Base-by-base conservation (phyloP, 2,888 invertebrate species). In the Drosophila recens region DNA sequence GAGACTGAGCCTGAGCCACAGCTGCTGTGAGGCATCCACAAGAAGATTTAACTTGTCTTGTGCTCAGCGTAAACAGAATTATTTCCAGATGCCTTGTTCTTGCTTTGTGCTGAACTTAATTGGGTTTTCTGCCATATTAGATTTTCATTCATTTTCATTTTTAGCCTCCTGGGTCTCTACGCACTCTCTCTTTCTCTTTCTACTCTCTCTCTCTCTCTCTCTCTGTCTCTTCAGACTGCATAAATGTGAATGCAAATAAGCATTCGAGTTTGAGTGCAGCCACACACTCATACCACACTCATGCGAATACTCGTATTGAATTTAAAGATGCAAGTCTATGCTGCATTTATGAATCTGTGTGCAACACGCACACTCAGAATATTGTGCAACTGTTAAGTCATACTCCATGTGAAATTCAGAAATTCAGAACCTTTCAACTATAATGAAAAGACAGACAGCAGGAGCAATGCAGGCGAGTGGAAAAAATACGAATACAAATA, bases 51-150 rank as follows among this genome's bases (percentile, higher is more conserved):
- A 71, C 85, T 84, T 84, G 84, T 84, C 84, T 87, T 69, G 79
- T 54, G 72, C 68, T 78, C 62, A 46, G 71, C 72, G 76, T 76
- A 81, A 76, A 84, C 72, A 76, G 82, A 84, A 84, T 84, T 87
- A 84, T 87, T 81, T 76, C 82, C 82, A 72, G 84, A 48, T 83
- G 67, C 78, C 70, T 67, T 75, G 67, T 46, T 69, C 58, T 62
- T 75, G 70, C 83, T 65, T 80, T 88, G 81, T 87, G 84, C 76
- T 53, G 73, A 52, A 81, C 81, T 89, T 84, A 89, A 84, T 84
- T 84, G 84, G 89, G 87, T 84, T 84, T 89, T 78, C 89, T 76
- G 87, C 76, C 77, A 84, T 89, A 84, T 84, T 89, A 87, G 89
- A 84, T 89, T 84, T 89, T 66, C 75, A 59, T 66, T 62, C 79